A percentile compares a stretch with the other conserved stretches of the same genome.
phyloP scores from a whole-genome alignment of 2,797 vertebrate species.

The Rachycentron canadum region DNA sequence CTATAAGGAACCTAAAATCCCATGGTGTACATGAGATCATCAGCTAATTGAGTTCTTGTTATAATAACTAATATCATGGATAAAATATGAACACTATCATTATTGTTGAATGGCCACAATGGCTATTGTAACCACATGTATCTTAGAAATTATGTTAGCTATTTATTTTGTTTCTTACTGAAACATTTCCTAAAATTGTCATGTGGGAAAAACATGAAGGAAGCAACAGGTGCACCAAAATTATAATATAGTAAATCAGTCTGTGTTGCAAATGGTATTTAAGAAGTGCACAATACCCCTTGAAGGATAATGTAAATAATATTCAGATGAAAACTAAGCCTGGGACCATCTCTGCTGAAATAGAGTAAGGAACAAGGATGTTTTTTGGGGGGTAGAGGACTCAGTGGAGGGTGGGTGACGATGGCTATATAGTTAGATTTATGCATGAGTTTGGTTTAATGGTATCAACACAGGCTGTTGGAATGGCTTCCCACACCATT shows the following conservation, averaged over 20 bases:
- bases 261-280: slow-evolving; percentile 29
- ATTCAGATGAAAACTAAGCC: slow-evolving; percentile 51
- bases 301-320: slow-evolving; percentile 53
- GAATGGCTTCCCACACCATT: slow-evolving; percentile 80
- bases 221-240: slow-evolving; percentile 15
- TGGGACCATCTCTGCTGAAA: slow-evolving; percentile 41
- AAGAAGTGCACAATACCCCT: slow-evolving; percentile 15
- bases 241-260: neutral
- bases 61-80: neutral
- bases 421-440: slow-evolving; percentile 75
- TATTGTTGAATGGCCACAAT: neutral
- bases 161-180: neutral
- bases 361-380: slow-evolving; percentile 38
- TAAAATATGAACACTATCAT: neutral
- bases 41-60: slow-evolving; percentile 21
- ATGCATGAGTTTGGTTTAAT: slow-evolving; percentile 82
- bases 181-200: neutral
- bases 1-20: slow-evolving; percentile 10
- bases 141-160: neutral
- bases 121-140: neutral
- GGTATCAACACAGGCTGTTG: slow-evolving; percentile 82
- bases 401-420: slow-evolving; percentile 38
- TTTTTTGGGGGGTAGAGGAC: slow-evolving; percentile 52
- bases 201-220: neutral
- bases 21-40: slow-evolving; percentile 21